These are phyloP conservation scores for Rosalia funebris DNA, from an alignment of 2,888 invertebrate genomes.

Conservation along the genomic window DNA sequence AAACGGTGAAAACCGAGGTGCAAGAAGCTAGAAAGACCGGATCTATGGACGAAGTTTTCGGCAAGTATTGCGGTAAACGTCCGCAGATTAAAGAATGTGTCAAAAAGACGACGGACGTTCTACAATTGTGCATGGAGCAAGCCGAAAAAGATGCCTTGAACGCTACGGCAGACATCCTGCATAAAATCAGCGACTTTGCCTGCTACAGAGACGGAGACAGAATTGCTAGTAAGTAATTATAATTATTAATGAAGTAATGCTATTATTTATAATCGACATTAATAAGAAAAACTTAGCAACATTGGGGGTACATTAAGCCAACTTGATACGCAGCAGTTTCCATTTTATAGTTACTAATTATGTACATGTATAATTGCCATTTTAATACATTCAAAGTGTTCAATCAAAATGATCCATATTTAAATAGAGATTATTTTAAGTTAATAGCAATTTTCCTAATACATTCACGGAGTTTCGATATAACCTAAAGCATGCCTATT, in stretches of 20 bases:
- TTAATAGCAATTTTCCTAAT: too few species aligned
- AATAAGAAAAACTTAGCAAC: too few species aligned
- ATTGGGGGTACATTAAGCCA: too few species aligned
- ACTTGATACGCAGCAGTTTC: too few species aligned
- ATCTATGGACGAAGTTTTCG: constrained; percentile 68
- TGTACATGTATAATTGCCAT: too few species aligned
- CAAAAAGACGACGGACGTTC: constrained; percentile 59
- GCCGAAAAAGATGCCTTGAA: constrained; percentile 63
- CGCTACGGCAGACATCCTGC: constrained; percentile 63
- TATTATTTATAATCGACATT: too few species aligned
- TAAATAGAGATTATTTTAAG: too few species aligned
- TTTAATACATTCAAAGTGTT: too few species aligned
- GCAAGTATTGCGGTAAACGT: constrained; percentile 66
- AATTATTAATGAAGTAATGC: too few species aligned
- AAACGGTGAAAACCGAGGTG: constrained; percentile 68
- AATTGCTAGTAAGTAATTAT: constrained; percentile 66
- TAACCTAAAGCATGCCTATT: too few species aligned
- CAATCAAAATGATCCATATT: not conserved
- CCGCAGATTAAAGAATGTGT: constrained; percentile 63
- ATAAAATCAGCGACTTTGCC: constrained; percentile 65
- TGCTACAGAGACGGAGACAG: constrained; percentile 70
- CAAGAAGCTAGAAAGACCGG: constrained; percentile 67
- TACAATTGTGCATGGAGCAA: constrained; percentile 65
- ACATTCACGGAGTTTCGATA: too few species aligned
- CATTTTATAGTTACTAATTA: too few species aligned